phyloP scores from a whole-genome alignment of 92 coral and sea anemone genomes.

The Chrysogorgia sp. region DNA sequence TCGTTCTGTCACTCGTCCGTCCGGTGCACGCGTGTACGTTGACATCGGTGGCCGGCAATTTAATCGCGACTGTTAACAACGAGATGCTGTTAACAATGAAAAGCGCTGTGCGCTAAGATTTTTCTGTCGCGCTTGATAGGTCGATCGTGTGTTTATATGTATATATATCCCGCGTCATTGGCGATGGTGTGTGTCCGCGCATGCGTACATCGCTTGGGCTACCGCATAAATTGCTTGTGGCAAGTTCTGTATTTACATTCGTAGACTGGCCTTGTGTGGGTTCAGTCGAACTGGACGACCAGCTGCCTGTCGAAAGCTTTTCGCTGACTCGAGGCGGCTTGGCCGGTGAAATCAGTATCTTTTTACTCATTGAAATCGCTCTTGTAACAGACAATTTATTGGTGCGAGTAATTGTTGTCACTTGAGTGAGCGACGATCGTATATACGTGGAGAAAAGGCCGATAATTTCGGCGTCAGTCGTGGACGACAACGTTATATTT shows the following conservation, averaged over 20 bases:
- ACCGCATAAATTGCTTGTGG: constrained; percentile 46
- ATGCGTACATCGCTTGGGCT: constrained; percentile 7
- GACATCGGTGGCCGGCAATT: neutral
- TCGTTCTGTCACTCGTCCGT: neutral
- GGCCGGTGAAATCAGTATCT: neutral
- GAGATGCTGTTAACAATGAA: neutral
- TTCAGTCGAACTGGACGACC: constrained; percentile 13
- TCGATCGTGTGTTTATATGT: neutral
- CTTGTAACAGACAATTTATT: neutral
- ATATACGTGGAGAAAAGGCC: neutral
- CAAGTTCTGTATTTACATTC: constrained; percentile 35
- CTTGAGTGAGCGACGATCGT: neutral
- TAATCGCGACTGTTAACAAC: neutral
- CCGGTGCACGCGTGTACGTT: neutral
- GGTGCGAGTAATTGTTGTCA: neutral
- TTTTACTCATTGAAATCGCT: neutral
- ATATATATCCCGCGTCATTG: neutral
- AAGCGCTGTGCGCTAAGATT: neutral
- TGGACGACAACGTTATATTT: neutral
- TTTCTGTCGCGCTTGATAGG: neutral
- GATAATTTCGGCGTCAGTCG: neutral
- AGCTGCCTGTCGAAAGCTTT: constrained; percentile 7
- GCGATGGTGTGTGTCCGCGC: neutral
- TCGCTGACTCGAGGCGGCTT: neutral
- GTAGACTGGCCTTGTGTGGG: constrained; percentile 36